A percentile compares a stretch with the other conserved stretches of the same genome.
Evolutionary conservation across 2,888 invertebrate genomes (phyloP).

Genomic region (Salticus scenicus): DNA sequence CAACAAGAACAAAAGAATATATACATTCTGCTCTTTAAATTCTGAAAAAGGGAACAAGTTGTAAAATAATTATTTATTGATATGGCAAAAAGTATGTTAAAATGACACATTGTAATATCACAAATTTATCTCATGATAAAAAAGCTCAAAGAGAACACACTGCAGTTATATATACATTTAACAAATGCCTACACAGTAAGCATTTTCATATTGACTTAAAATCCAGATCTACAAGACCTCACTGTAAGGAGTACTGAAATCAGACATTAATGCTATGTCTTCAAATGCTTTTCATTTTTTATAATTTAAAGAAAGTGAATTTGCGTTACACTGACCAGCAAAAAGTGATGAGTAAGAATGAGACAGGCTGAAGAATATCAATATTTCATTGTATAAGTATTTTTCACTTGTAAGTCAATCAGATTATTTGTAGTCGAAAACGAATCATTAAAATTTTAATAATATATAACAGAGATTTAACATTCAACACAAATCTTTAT

Average conservation of each 20-base stretch:
- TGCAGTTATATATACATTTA: constrained; percentile 55
- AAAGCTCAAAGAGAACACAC: constrained; percentile 68
- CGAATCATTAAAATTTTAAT: too few relatives aligned
- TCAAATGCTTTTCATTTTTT: constrained; percentile 26
- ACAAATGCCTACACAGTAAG: constrained; percentile 69
- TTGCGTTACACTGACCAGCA: too few relatives aligned
- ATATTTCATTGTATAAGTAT: too few relatives aligned
- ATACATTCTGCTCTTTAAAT: too few relatives aligned
- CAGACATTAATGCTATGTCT: constrained; percentile 44
- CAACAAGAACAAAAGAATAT: background rate
- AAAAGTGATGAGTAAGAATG: too few relatives aligned
- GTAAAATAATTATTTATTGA: constrained; percentile 19
- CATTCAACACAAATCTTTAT: too few relatives aligned
- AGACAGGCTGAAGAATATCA: too few relatives aligned
- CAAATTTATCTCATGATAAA: constrained; percentile 63
- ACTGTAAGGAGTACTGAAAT: constrained; percentile 68
- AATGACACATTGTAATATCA: constrained; percentile 53
- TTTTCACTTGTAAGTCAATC: too few relatives aligned
- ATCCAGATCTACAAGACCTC: constrained; percentile 68
- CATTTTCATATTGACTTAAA: constrained; percentile 59
- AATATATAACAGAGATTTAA: too few relatives aligned
- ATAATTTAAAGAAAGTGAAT: background rate
- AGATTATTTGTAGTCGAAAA: too few relatives aligned
- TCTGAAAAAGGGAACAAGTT: background rate
- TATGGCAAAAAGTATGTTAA: constrained; percentile 33